A percentile compares a stretch with the other conserved stretches of the same genome.
Conservation (phyloP, 2,888 invertebrate genomes). For the Hemaris fuciformis region DNA sequence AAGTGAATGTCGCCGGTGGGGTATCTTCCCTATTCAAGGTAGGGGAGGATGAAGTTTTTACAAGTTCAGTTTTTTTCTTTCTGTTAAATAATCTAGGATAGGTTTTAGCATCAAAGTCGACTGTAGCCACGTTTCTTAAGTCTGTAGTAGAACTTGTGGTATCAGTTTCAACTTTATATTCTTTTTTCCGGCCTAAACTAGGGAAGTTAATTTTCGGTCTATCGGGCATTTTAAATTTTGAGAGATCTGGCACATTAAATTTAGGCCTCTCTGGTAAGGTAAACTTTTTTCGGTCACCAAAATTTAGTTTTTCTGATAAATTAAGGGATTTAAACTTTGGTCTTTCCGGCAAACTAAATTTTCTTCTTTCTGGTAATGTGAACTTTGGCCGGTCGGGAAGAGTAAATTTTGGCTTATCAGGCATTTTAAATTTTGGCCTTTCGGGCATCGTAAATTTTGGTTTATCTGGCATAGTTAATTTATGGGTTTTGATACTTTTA, state of each 20-base stretch:
- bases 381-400: constrained; percentile 82
- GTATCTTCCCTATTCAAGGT: constrained; percentile 79
- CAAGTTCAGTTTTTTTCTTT: constrained; percentile 67
- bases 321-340: constrained; percentile 71
- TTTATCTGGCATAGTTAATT: constrained; percentile 75
- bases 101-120: constrained; percentile 88
- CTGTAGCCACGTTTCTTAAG: constrained; percentile 76
- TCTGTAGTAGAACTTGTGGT: constrained; percentile 61
- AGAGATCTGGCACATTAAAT: constrained; percentile 77
- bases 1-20: constrained; percentile 83
- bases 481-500: constrained; percentile 82
- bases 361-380: constrained; percentile 81
- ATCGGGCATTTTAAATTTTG: constrained; percentile 82
- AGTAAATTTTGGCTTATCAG: constrained; percentile 80
- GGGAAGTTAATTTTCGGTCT: constrained; percentile 84
- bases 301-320: constrained; percentile 82
- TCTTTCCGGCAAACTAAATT: constrained; percentile 84
- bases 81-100: constrained; percentile 87
- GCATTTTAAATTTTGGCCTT: constrained; percentile 71
- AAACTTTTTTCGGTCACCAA: constrained; percentile 47
- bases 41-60: constrained; percentile 79
- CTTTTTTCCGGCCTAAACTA: constrained; percentile 80
- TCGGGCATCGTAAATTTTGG: constrained; percentile 83
- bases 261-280: constrained; percentile 81
- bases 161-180: constrained; percentile 57